A percentile compares a stretch with the other conserved stretches of the same genome.
Evolutionary conservation across 1,140 invertebrate genomes (phyloP).

Genomic region (Zaprionus inermis): DNA sequence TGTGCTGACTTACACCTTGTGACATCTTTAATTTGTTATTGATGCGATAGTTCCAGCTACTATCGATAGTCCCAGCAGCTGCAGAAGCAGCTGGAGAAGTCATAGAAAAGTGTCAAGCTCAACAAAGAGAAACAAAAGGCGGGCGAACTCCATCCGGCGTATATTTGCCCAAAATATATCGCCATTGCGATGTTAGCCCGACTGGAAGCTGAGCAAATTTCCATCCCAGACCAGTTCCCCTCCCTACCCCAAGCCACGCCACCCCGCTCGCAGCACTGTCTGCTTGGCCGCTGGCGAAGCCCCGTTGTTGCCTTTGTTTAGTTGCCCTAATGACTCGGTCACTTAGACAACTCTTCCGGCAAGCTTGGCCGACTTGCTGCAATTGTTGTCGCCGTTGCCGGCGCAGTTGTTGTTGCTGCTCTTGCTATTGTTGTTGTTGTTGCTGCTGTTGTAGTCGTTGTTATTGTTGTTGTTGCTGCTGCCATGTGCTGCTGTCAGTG

Average conservation of each 20-base stretch:
- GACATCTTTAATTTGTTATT: no score
- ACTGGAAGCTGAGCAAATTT: not conserved
- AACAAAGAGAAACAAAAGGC: constrained; percentile 9
- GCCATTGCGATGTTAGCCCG: not conserved
- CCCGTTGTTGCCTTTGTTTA: constrained; percentile 32
- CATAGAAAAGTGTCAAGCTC: not conserved
- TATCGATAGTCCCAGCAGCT: not conserved
- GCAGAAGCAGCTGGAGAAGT: not conserved
- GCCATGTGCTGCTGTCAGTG: constrained; percentile 56
- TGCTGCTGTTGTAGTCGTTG: constrained; percentile 25
- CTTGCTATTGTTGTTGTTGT: constrained; percentile 33
- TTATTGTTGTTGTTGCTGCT: constrained; percentile 21
- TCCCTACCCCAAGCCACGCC: no score
- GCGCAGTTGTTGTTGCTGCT: constrained; percentile 36
- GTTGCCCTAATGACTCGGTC: constrained; percentile 51
- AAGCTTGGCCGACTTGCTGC: constrained; percentile 31
- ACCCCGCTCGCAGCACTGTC: no score
- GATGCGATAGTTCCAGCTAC: not conserved
- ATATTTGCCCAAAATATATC: constrained; percentile 15
- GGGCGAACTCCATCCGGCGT: constrained; percentile 5
- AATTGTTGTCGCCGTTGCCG: constrained; percentile 27
- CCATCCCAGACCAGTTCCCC: not conserved
- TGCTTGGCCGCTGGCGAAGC: no score
- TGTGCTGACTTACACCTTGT: no score
- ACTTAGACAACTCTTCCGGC: constrained; percentile 26